Conservation (phyloP, 2,888 invertebrate genomes). For the Trissolcus brochymenae region DNA sequence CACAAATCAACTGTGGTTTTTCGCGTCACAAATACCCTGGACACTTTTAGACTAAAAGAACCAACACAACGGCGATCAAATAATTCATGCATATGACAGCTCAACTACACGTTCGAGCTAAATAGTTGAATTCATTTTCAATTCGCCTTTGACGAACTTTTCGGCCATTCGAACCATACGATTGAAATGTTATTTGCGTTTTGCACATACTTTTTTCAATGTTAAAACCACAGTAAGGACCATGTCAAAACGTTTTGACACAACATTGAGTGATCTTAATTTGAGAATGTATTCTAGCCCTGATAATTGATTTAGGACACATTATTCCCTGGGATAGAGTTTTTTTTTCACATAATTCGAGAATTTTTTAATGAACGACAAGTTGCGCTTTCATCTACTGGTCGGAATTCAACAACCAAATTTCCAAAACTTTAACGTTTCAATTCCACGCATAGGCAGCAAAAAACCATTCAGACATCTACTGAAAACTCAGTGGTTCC, state of each 20-base stretch:
- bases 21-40: not conserved
- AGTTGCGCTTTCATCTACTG: constrained; percentile 38
- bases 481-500: constrained; percentile 49
- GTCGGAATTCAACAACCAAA: constrained; percentile 35
- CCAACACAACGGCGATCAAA: constrained; percentile 15
- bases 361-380: constrained; percentile 52
- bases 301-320: constrained; percentile 36
- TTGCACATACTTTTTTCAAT: constrained; percentile 17
- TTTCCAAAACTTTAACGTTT: constrained; percentile 53
- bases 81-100: constrained; percentile 45
- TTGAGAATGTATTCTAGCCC: constrained; percentile 16
- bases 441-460: constrained; percentile 46
- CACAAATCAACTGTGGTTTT: too few species aligned
- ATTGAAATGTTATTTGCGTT: constrained; percentile 23
- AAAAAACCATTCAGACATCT: constrained; percentile 46
- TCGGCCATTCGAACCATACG: constrained; percentile 18
- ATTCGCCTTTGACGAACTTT: constrained; percentile 47
- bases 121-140: constrained; percentile 39
- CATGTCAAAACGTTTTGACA: constrained; percentile 15
- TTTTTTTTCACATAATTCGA: not conserved
- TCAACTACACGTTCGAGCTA: constrained; percentile 42
- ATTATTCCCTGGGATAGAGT: constrained; percentile 26
- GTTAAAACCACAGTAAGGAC: constrained; percentile 13
- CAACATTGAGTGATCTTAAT: constrained; percentile 24
- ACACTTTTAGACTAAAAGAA: not conserved